Evolutionary conservation across 2,113 vertebrate species (phyloP), one percentile per base, ranked within the genome.

Genomic region (Accipiter virgatus): DNA sequence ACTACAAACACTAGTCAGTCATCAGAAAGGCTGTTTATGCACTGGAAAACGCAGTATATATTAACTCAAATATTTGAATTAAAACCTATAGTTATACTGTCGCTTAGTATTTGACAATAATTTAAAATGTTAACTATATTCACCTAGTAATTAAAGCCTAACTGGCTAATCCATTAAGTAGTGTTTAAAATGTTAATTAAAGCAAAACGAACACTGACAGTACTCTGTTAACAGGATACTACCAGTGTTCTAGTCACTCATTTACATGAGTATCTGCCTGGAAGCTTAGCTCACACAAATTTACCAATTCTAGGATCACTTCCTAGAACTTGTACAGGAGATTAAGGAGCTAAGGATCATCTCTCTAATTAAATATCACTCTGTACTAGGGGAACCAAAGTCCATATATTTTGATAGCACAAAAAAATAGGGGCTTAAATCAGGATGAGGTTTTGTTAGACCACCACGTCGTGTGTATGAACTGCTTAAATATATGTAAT

Each of bases 391-490:
- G 17, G 5, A 85, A 23, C 9, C 47, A 56, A 73, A 86, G 8
- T 17, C 26, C 22, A 34, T 5, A 15, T 16, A 11, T 34, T 40
- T 8, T 71, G 10, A 14, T 32, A 59, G 8, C 6, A 62, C 7
- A 27, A 38, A 73, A 73, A 84, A 40, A 36, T 0, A 67, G 16
- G 3, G 59, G 5, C 8, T 18, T 77, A 45, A n/a, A 61, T 55
- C 58, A 78, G 29, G 8, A 34, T 0, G 7, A 77, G 10, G 16
- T 13, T 62, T 74, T 81, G n/a, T 29, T 43, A 50, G 23, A 79
- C 5, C 21, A 48, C 11, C 27, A 67, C 42, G 6, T 6, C 19
- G 1, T 2, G 7, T 9, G 1, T 12, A 18, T 12, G 4, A 79
- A 48, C 12, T 34, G 19, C 26, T 81, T 62, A 74, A 43, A 36